A percentile compares a stretch with the other conserved stretches of the same genome.
Conservation (phyloP, 2,888 invertebrate species). For the Callimorpha dominula region DNA sequence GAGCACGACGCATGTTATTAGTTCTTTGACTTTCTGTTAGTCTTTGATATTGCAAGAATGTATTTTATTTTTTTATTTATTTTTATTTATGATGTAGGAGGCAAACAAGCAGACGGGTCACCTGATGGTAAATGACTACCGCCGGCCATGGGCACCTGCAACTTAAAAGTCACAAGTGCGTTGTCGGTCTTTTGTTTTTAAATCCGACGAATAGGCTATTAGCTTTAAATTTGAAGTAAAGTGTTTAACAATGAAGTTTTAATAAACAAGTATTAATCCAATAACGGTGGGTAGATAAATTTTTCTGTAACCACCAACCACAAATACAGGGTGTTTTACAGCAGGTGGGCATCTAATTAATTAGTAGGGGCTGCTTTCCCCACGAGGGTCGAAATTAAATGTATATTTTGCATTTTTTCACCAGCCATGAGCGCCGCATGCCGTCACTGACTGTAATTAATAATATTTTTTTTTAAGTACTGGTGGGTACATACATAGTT, state of each 20-base stretch:
- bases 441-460: slow-evolving; percentile 72
- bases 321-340: slow-evolving; percentile 64
- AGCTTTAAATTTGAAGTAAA: background rate
- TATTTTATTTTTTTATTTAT: no score
- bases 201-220: background rate
- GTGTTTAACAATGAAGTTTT: slow-evolving; percentile 22
- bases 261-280: slow-evolving; percentile 37
- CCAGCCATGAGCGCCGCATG: slow-evolving; percentile 66
- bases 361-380: slow-evolving; percentile 72
- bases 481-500: slow-evolving; percentile 48
- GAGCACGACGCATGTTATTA: slow-evolving; percentile 4
- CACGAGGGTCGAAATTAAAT: slow-evolving; percentile 79
- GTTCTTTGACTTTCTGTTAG: slow-evolving; percentile 11
- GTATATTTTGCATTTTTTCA: slow-evolving; percentile 81
- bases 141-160: no score
- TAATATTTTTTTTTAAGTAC: slow-evolving; percentile 67
- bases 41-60: background rate
- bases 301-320: slow-evolving; percentile 64
- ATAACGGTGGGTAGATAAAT: slow-evolving; percentile 47
- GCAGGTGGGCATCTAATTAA: slow-evolving; percentile 83
- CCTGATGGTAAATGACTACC: no score
- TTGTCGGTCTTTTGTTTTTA: background rate
- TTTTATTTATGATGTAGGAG: no score
- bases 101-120: no score
- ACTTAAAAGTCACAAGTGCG: no score